These are phyloP conservation scores for Alsophila aescularia DNA, from an alignment of 2,888 invertebrate genomes.

Conservation along the genomic window DNA sequence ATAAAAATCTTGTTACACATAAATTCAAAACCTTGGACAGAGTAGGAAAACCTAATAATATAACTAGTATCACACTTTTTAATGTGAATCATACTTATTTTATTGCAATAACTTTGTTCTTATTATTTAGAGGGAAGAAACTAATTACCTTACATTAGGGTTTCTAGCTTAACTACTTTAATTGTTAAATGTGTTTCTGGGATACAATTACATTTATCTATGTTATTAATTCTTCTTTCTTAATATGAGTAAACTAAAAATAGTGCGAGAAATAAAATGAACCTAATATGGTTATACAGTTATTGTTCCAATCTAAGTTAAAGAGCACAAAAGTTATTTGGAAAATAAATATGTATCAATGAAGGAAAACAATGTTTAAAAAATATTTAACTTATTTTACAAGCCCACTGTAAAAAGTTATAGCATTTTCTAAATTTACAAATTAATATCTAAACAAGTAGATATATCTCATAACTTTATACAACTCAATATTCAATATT, in stretches of 20 bases:
- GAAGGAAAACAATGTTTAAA: too few relatives aligned
- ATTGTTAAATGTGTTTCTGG: constrained; percentile 3
- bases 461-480: neutral
- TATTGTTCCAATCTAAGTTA: too few relatives aligned
- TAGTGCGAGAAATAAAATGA: too few relatives aligned
- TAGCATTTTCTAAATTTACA: too few relatives aligned
- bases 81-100: constrained; percentile 7
- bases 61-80: constrained; percentile 28
- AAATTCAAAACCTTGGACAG: constrained; percentile 30
- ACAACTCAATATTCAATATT: constrained; percentile 4
- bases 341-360: too few relatives aligned
- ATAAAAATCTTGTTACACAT: constrained; percentile 15
- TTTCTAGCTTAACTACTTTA: constrained; percentile 34
- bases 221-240: neutral
- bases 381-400: too few relatives aligned
- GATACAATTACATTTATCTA: constrained; percentile 20
- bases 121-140: constrained; percentile 19
- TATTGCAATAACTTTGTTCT: constrained; percentile 22
- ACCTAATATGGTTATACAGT: too few relatives aligned
- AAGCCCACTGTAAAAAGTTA: too few relatives aligned
- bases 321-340: too few relatives aligned
- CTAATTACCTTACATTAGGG: constrained; percentile 14
- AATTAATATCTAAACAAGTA: neutral
- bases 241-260: neutral
- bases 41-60: constrained; percentile 19